Evolutionary conservation across 1,140 invertebrate genomes (phyloP).

Genomic region (Penaeus japonicus): DNA sequence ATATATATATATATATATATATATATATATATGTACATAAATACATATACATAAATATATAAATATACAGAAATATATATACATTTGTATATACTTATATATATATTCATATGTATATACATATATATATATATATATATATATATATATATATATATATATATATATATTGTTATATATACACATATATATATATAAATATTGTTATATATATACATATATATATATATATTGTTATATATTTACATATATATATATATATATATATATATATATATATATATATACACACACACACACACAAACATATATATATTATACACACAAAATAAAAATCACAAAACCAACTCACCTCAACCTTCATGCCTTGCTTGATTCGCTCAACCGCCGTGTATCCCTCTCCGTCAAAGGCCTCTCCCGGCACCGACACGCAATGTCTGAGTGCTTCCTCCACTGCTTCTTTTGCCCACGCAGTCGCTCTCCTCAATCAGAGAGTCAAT

Average conservation of each 20-base stretch:
- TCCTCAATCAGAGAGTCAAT: background rate
- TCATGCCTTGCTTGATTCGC: constrained; percentile 46
- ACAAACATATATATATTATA: too few relatives aligned
- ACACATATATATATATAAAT: too few relatives aligned
- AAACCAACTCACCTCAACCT: constrained; percentile 23
- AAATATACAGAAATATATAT: background rate
- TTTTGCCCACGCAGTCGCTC: background rate
- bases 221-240: too few relatives aligned
- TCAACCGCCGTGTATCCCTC: constrained; percentile 46
- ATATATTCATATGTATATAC: background rate
- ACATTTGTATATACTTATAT: background rate
- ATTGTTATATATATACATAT: too few relatives aligned
- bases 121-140: background rate
- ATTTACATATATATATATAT: too few relatives aligned
- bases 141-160: too few relatives aligned
- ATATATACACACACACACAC: too few relatives aligned
- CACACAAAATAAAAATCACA: too few relatives aligned
- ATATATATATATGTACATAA: background rate
- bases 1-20: constrained; percentile 8
- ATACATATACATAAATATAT: background rate
- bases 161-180: too few relatives aligned
- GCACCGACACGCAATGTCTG: background rate
- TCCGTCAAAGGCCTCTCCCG: constrained; percentile 33
- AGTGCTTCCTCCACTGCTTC: constrained; percentile 23
- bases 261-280: too few relatives aligned